Percentiles rank a stretch among this genome's conserved stretches.
Evolutionary conservation across 1,140 invertebrate genomes (phyloP).

Genomic region (Cyrtorhinus lividipennis): DNA sequence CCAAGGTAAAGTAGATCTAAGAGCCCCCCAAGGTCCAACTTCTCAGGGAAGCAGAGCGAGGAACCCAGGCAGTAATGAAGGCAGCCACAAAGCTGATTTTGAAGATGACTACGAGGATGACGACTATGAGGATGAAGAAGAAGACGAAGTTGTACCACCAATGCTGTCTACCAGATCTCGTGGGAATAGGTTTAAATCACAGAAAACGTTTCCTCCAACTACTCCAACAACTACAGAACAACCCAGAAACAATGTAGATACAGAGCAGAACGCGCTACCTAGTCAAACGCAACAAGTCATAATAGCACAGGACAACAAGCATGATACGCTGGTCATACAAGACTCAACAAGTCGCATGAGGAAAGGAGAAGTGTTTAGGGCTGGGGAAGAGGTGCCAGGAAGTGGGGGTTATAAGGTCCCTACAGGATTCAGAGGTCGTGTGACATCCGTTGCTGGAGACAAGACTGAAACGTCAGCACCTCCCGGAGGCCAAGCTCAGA

Average conservation of each 20-base stretch:
- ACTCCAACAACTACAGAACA: constrained; percentile 11
- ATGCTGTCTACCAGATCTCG: constrained; percentile 11
- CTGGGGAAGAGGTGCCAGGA: constrained; percentile 43
- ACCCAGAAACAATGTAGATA: constrained; percentile 5
- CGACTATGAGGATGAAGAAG: constrained; percentile 36
- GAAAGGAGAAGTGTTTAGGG: constrained; percentile 39
- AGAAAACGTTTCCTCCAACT: no score
- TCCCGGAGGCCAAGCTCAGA: constrained; percentile 42
- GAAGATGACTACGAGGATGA: constrained; percentile 34
- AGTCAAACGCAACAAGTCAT: constrained; percentile 28
- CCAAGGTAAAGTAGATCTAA: constrained; percentile 8
- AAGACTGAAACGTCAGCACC: constrained; percentile 39
- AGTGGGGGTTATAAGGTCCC: constrained; percentile 48
- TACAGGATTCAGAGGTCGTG: constrained; percentile 45
- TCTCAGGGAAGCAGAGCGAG: no score
- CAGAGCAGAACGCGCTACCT: constrained; percentile 16
- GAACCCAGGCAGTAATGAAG: no score
- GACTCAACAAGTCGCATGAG: constrained; percentile 26
- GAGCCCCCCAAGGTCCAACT: background rate
- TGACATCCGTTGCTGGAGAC: constrained; percentile 42
- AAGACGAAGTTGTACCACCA: constrained; percentile 31
- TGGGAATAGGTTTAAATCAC: background rate
- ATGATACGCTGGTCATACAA: constrained; percentile 30
- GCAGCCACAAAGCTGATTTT: constrained; percentile 26
- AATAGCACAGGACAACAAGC: constrained; percentile 24